Conservation (phyloP, 53 echinoderm and acorn worm species). For the Antedon mediterranea region DNA sequence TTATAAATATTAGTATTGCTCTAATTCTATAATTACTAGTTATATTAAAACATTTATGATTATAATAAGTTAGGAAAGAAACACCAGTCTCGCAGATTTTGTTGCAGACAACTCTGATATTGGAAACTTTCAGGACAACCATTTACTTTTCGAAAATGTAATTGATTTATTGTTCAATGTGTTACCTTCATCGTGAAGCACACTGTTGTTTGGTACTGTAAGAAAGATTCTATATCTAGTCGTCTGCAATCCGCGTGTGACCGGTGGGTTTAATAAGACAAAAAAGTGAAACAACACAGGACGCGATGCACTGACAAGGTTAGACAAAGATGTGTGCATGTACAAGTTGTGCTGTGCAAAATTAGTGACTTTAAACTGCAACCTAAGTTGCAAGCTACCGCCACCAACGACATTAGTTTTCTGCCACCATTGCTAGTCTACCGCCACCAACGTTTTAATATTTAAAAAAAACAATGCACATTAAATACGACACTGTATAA, state of each 20-base stretch:
- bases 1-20: not conserved
- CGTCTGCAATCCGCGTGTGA: not conserved
- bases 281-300: not conserved
- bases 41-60: not conserved
- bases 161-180: no score
- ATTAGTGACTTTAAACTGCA: no score
- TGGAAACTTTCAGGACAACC: not conserved
- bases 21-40: not conserved
- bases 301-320: not conserved
- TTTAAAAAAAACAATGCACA: not conserved
- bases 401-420: not conserved
- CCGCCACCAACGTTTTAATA: not conserved
- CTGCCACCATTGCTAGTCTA: not conserved
- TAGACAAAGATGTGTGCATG: not conserved
- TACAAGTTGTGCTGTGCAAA: not conserved
- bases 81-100: not conserved
- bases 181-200: no score
- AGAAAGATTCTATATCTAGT: not conserved
- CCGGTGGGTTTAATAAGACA: not conserved
- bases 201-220: not conserved
- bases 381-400: no score
- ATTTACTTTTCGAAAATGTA: no score
- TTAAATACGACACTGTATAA: not conserved
- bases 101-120: not conserved
- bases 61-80: not conserved